Base-by-base conservation (phyloP, 2,888 invertebrate species). In the Erebia palarica region DNA sequence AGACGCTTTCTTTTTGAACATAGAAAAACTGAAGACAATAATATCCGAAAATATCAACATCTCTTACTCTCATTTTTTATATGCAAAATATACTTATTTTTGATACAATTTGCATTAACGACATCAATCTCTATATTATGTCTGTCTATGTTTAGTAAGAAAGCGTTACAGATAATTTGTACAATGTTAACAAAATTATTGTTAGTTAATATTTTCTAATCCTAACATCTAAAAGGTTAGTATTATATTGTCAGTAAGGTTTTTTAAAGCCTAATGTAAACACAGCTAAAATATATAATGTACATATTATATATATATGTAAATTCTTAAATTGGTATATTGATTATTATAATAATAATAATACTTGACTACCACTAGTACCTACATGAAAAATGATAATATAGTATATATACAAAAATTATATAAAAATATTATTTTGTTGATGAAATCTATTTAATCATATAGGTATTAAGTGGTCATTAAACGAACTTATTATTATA, bases 81-180 rank as follows among this genome's bases (percentile, higher is more conserved):
- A 64, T 73, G 53, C 47, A 73, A 74, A 70, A 74, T 65, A 73
- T 74, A 75, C 71, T 73, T 75, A 75, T 73, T 73, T 75, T 74
- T 72, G 73, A 74, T 73, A 70, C 71, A 67, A 68, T 63, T 55
- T 61, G 66, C 70, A 69, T 51, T 9, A 67, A 63, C 47, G 60
- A 47, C 14, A 36, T 44, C 36, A 51, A 42, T 57, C 36, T 59
- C 16, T 13, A 58, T 16, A 64, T 42, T 36, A 7, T 51, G 36
- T 18, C 14, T n/a, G 44, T 69, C 69, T 69, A 66, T 61, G 72
- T 65, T 66, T 55, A 49, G 49, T 49, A 21, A 42, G 64, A 61
- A 72, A 65, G 49, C 51, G 65, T 69, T 65, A 18, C 3, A 55
- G 10, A 18, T 11, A 18, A 18, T 4, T 44, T 9, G 16, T 7